phyloP scores from a whole-genome alignment of 2,888 invertebrate species.

The Malacosoma neustria region DNA sequence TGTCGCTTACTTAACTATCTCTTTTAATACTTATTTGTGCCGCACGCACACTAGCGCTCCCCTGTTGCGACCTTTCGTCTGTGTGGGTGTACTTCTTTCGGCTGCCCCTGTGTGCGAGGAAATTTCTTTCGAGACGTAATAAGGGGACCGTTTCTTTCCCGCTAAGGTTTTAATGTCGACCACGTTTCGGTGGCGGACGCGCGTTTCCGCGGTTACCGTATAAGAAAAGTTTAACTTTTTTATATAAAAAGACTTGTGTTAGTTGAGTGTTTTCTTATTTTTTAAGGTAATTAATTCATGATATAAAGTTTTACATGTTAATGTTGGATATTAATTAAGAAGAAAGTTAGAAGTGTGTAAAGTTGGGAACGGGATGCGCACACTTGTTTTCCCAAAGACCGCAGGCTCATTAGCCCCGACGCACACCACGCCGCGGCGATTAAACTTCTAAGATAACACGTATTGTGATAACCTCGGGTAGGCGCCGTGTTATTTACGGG shows the following conservation, averaged over 20 bases:
- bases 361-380: constrained; percentile 35
- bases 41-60: constrained; percentile 53
- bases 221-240: constrained; percentile 40
- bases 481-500: constrained; percentile 29
- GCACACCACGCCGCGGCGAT: constrained; percentile 59
- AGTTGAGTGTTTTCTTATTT: constrained; percentile 27
- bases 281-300: constrained; percentile 10
- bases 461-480: constrained; percentile 46
- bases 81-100: constrained; percentile 70
- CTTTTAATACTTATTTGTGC: constrained; percentile 71
- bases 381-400: constrained; percentile 60
- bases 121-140: constrained; percentile 75
- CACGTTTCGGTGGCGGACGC: constrained; percentile 72
- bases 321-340: constrained; percentile 43
- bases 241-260: constrained; percentile 35
- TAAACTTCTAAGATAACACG: constrained; percentile 56
- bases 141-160: constrained; percentile 75
- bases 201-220: constrained; percentile 60
- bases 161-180: constrained; percentile 75
- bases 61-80: constrained; percentile 42
- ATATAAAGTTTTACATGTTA: constrained; percentile 1
- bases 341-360: constrained; percentile 51
- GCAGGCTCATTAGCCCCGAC: constrained; percentile 67
- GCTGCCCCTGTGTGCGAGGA: constrained; percentile 61
- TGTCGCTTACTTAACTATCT: constrained; percentile 67